Conservation (phyloP, 2,797 vertebrate species). For the Bryconaethiops microstoma region DNA sequence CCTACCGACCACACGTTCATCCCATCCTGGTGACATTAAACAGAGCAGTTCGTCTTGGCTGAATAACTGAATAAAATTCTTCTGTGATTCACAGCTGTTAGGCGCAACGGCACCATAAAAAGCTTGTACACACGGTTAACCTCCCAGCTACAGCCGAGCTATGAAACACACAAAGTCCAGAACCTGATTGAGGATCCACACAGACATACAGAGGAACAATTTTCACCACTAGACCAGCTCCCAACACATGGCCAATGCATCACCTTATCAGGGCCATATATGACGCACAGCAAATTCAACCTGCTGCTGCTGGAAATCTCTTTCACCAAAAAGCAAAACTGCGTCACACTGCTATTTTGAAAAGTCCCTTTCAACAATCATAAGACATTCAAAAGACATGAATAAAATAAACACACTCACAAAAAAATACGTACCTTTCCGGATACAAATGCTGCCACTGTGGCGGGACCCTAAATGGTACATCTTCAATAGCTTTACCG, state of each 20-base stretch:
- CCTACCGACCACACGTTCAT: conserved; percentile 70
- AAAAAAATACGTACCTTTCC: too few species aligned
- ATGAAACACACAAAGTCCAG: background rate
- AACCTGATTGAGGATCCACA: conserved; percentile 1
- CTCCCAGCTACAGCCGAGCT: background rate
- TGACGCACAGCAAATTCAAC: background rate
- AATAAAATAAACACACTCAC: too few species aligned
- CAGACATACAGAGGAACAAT: background rate
- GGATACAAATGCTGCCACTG: too few species aligned
- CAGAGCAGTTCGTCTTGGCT: conserved; percentile 66
- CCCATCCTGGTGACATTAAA: conserved; percentile 74
- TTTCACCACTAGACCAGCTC: background rate
- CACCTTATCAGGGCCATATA: too few species aligned
- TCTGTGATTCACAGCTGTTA: conserved; percentile 73
- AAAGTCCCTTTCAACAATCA: background rate
- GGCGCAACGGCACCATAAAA: conserved; percentile 77
- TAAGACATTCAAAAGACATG: too few species aligned
- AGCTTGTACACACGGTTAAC: conserved; percentile 36
- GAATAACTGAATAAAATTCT: conserved; percentile 63
- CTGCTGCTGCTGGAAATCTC: background rate
- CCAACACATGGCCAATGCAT: background rate
- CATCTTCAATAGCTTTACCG: too few species aligned
- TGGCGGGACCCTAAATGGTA: too few species aligned
- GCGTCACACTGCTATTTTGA: too few species aligned
- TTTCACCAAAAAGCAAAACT: too few species aligned